Evolutionary conservation across 2,113 vertebrate species (phyloP).

Genomic region (Cyprinodon tularosa): DNA sequence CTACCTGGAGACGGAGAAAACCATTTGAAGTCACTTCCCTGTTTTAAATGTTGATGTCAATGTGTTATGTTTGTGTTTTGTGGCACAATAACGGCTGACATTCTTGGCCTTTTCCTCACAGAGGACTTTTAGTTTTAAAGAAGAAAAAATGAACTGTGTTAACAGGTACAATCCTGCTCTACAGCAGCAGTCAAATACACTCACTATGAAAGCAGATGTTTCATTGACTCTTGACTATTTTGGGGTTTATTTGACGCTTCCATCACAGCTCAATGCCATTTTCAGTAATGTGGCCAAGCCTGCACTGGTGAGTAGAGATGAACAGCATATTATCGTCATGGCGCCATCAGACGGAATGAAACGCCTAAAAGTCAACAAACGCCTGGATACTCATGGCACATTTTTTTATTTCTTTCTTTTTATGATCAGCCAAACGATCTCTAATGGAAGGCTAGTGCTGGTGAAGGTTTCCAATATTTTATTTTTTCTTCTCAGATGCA

Average conservation of each 20-base stretch:
- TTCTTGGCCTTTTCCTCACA: constrained; percentile 57
- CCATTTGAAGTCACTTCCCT: constrained; percentile 80
- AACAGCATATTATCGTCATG: constrained; percentile 41
- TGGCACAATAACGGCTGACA: constrained; percentile 76
- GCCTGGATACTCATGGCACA: constrained; percentile 56
- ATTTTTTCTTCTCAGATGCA: constrained; percentile 77
- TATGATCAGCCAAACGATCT: constrained; percentile 67
- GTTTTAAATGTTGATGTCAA: constrained; percentile 93
- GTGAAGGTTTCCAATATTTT: constrained; percentile 81
- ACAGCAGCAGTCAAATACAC: constrained; percentile 41
- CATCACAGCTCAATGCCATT: constrained; percentile 49
- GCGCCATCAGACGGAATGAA: constrained; percentile 46
- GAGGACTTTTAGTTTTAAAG: constrained; percentile 72
- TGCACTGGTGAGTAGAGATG: constrained; percentile 62
- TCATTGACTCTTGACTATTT: constrained; percentile 58
- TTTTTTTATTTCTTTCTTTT: constrained; percentile 1
- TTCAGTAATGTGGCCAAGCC: constrained; percentile 52
- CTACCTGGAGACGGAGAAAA: constrained; percentile 64
- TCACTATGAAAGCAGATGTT: constrained; percentile 62
- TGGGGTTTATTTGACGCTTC: constrained; percentile 53
- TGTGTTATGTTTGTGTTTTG: constrained; percentile 79
- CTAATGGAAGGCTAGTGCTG: constrained; percentile 79
- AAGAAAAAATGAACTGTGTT: constrained; percentile 42
- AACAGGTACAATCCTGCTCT: constrained; percentile 63
- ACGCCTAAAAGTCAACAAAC: constrained; percentile 55